A percentile compares a stretch with the other conserved stretches of the same genome.
These are phyloP conservation scores for Epistrophe grossulariae DNA, from an alignment of 2,888 invertebrate species.

Conservation along the genomic window DNA sequence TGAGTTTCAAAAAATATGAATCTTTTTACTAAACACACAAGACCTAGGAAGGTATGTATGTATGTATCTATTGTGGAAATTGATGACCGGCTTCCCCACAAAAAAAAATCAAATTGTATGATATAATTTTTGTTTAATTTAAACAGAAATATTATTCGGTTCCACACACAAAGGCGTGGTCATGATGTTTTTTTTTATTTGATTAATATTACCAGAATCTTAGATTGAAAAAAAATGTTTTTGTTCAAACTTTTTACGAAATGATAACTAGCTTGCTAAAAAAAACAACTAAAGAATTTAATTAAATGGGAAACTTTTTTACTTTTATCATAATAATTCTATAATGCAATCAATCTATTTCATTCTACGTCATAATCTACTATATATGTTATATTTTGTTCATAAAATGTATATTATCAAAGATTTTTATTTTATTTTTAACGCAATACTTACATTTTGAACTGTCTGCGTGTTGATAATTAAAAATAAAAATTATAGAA, in stretches of 20 bases:
- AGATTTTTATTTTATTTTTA: constrained; percentile 38
- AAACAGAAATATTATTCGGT: not conserved
- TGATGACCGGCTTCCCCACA: not conserved
- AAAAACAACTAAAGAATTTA: not conserved
- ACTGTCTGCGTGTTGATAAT: constrained; percentile 81
- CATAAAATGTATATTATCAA: constrained; percentile 40
- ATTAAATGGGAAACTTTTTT: not conserved
- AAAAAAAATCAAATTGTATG: not conserved
- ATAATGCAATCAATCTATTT: constrained; percentile 33
- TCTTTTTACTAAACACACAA: too few relatives aligned
- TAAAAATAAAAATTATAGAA: constrained; percentile 78
- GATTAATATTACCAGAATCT: not conserved
- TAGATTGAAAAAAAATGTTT: not conserved
- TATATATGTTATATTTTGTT: constrained; percentile 3
- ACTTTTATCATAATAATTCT: not conserved
- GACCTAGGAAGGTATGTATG: too few relatives aligned
- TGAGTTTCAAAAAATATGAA: not conserved
- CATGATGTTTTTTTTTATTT: not conserved
- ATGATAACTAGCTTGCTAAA: not conserved
- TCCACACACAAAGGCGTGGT: constrained; percentile 21
- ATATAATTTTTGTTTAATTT: not conserved
- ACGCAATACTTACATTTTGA: constrained; percentile 83
- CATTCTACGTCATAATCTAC: constrained; percentile 50
- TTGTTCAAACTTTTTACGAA: not conserved
- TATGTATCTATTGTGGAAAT: too few relatives aligned